These are phyloP conservation scores for Pomacea maculata DNA, from an alignment of 1,140 invertebrate genomes.

Conservation along the genomic window DNA sequence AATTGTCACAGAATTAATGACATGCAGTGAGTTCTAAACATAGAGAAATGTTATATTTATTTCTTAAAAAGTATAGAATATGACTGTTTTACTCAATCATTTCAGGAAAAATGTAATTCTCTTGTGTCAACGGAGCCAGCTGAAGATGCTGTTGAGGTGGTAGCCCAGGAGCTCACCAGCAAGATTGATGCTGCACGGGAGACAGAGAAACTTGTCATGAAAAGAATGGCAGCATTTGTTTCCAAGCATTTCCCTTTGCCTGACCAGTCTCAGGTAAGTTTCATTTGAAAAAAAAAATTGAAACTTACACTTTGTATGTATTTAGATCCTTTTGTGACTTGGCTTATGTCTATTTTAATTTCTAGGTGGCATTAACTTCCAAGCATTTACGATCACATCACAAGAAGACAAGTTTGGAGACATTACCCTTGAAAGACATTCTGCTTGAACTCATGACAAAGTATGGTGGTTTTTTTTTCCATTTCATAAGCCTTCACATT, in stretches of 20 bases:
- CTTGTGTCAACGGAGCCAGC: conserved; percentile 5
- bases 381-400: conserved; percentile 11
- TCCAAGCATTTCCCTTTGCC: conserved; percentile 14
- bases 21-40: background rate
- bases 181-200: conserved; percentile 20
- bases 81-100: background rate
- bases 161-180: conserved; percentile 15
- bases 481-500: no score
- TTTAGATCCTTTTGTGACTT: background rate
- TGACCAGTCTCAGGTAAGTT: conserved; percentile 1
- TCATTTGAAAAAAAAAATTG: no score
- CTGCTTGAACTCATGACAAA: conserved; percentile 20
- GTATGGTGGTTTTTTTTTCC: background rate
- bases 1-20: no score
- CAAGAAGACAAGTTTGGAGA: background rate
- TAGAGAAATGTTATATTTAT: no score
- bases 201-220: conserved; percentile 18
- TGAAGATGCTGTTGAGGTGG: conserved; percentile 19
- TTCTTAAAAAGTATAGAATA: background rate
- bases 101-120: conserved; percentile 6
- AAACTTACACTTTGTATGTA: background rate
- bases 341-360: background rate
- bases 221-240: conserved; percentile 23
- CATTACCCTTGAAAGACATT: conserved; percentile 16
- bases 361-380: background rate